These are phyloP conservation scores for Oscarella lobularis DNA, from an alignment of 37 sponge, comb jelly and placozoan species.

Conservation along the genomic window DNA sequence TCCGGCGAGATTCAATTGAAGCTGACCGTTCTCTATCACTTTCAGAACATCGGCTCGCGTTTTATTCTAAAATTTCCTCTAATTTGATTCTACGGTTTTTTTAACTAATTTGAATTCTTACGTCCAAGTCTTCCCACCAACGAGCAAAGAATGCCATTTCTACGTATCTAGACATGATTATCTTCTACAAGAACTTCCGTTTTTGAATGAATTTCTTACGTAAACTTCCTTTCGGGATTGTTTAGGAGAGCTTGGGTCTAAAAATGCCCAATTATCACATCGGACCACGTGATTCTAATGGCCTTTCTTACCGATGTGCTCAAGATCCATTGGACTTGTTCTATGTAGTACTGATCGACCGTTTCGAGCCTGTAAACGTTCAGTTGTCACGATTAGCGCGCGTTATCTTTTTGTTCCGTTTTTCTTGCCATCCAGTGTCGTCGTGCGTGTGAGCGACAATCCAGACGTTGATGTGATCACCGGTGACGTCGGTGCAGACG, in stretches of 20 bases:
- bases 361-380: conserved; percentile 86
- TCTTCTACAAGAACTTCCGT: no score
- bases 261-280: no score
- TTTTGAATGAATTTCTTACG: neutral
- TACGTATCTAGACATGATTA: conserved; percentile 5
- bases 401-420: no score
- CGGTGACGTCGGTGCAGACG: no score
- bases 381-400: no score
- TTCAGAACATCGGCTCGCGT: neutral
- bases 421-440: no score
- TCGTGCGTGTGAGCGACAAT: no score
- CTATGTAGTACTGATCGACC: conserved; percentile 77
- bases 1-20: conserved; percentile 1
- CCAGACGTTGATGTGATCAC: no score
- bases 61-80: neutral
- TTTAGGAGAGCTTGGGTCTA: neutral
- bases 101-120: neutral
- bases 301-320: neutral
- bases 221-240: neutral
- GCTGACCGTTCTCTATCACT: neutral
- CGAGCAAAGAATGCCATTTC: conserved; percentile 5
- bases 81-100: neutral
- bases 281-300: no score
- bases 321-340: conserved; percentile 1
- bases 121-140: neutral